Conservation (phyloP, 2,888 invertebrate species). For the Drosophila fungiperda region DNA sequence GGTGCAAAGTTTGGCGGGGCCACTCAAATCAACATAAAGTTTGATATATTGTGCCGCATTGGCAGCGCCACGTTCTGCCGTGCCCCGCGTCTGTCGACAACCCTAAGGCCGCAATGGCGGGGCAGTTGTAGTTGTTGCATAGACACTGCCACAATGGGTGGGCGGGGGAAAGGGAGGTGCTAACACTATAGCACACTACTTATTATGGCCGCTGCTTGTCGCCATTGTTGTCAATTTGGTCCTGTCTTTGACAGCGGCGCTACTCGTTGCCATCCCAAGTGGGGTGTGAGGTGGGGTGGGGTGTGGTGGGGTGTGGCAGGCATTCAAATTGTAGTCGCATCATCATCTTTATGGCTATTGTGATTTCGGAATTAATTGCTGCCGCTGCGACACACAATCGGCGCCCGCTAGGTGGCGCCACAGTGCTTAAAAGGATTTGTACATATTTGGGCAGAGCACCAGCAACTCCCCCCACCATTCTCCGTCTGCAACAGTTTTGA, state of each 20-base stretch:
- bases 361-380: slow-evolving; percentile 80
- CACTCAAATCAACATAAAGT: slow-evolving; percentile 81
- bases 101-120: slow-evolving; percentile 25
- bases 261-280: slow-evolving; percentile 3
- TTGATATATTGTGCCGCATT: slow-evolving; percentile 78
- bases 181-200: slow-evolving; percentile 57
- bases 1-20: slow-evolving; percentile 68
- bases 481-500: slow-evolving; percentile 42
- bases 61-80: slow-evolving; percentile 57
- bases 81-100: slow-evolving; percentile 61
- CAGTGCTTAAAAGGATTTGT: slow-evolving; percentile 76
- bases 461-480: not conserved
- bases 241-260: slow-evolving; percentile 71
- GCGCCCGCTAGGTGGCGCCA: slow-evolving; percentile 64
- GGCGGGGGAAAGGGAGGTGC: not conserved
- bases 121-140: not conserved
- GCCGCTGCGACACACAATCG: slow-evolving; percentile 52
- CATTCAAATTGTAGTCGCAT: slow-evolving; percentile 79
- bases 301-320: slow-evolving; percentile 11
- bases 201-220: slow-evolving; percentile 76
- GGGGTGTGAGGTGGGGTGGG: not conserved
- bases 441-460: slow-evolving; percentile 33
- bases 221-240: slow-evolving; percentile 79
- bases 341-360: slow-evolving; percentile 80
- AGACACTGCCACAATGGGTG: not conserved